Percentiles rank a stretch among this genome's conserved stretches.
Conservation (phyloP, 2,113 vertebrate species). For the Lepus timidus region DNA sequence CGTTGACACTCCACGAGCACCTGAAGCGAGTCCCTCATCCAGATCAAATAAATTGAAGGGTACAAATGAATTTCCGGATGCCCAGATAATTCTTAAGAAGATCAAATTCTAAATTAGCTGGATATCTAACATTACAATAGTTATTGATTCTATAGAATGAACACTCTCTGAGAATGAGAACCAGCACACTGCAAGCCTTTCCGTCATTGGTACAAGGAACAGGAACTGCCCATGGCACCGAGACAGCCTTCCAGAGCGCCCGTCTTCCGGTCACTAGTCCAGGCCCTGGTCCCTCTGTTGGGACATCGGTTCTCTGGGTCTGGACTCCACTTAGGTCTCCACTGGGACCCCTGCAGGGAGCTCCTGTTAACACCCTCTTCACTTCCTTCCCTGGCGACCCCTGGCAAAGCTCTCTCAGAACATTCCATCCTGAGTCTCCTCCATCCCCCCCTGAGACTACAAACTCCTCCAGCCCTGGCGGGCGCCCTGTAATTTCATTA, state of each 20-base stretch:
- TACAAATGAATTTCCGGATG: not conserved
- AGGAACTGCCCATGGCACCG: not conserved
- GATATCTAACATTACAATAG: not conserved
- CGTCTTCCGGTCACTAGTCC: no score
- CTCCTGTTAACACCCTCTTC: not conserved
- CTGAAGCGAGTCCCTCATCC: not conserved
- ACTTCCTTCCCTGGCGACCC: not conserved
- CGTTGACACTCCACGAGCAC: not conserved
- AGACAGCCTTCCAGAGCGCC: not conserved
- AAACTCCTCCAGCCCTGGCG: not conserved
- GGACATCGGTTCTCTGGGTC: not conserved
- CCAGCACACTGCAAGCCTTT: not conserved
- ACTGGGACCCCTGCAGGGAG: not conserved
- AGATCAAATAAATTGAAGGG: not conserved
- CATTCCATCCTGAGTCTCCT: not conserved
- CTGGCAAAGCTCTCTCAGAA: not conserved
- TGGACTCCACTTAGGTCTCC: no score
- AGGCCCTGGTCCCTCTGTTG: not conserved
- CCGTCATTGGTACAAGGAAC: not conserved
- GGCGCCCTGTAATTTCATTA: constrained; percentile 3
- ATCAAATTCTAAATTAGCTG: not conserved
- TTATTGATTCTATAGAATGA: not conserved
- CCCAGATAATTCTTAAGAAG: not conserved
- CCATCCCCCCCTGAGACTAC: not conserved
- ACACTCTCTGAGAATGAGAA: not conserved